Conservation (phyloP, 2,113 vertebrate genomes). For the Asarcornis scutulata region DNA sequence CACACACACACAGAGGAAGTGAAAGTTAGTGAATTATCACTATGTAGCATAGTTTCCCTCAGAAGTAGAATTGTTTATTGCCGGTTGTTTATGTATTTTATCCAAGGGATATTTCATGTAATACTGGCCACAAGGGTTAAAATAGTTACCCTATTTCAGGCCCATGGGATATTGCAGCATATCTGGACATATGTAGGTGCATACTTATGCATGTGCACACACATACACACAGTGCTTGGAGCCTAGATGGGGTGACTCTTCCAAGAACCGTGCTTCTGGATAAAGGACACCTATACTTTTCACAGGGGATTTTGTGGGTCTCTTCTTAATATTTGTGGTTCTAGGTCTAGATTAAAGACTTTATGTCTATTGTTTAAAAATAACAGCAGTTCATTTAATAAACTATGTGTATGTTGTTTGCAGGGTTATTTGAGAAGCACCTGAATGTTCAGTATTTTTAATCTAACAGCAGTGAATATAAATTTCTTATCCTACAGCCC, state of each 20-base stretch:
- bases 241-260: background rate
- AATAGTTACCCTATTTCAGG: background rate
- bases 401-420: background rate
- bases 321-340: background rate
- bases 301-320: background rate
- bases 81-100: background rate
- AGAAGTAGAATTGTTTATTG: background rate
- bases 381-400: background rate
- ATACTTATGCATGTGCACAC: no score
- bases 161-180: background rate
- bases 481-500: background rate
- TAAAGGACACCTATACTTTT: background rate
- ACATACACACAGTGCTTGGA: accelerated
- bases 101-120: background rate
- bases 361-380: background rate
- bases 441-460: background rate
- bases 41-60: background rate
- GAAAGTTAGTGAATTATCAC: background rate
- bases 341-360: accelerated
- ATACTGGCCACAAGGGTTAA: background rate
- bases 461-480: background rate
- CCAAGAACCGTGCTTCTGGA: background rate
- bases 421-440: background rate
- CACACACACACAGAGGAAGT: background rate
- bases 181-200: background rate